A percentile compares a stretch with the other conserved stretches of the same genome.
Conservation (phyloP, 2,113 vertebrate species). For the Hyperopisus bebe region DNA sequence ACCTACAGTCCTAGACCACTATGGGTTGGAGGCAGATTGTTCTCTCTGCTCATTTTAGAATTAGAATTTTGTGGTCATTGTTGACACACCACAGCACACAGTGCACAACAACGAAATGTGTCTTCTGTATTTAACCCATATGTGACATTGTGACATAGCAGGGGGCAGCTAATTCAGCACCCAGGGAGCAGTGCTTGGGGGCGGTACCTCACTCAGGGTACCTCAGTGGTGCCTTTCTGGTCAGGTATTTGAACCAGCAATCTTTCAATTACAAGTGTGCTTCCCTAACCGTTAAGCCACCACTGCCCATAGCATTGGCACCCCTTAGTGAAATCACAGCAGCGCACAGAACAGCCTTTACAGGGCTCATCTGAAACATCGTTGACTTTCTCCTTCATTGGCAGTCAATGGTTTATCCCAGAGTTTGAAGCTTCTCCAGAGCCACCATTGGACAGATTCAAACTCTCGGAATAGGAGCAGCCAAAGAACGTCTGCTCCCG, state of each 20-base stretch:
- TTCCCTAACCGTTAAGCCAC: too few species aligned
- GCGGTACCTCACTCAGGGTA: too few species aligned
- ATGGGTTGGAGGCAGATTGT: background rate
- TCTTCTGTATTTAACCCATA: too few species aligned
- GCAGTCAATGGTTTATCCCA: background rate
- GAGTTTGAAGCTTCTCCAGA: constrained; percentile 2
- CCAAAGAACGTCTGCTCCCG: background rate
- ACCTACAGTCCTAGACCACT: background rate
- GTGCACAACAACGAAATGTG: too few species aligned
- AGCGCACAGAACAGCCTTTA: background rate
- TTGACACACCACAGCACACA: too few species aligned
- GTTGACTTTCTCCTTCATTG: background rate
- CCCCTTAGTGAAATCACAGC: background rate
- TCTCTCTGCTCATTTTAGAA: background rate
- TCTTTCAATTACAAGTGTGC: too few species aligned
- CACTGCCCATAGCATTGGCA: background rate
- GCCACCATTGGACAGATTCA: background rate
- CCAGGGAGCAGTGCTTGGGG: too few species aligned
- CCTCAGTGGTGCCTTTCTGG: too few species aligned
- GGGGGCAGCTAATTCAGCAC: too few species aligned
- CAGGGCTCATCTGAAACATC: background rate
- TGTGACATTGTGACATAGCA: too few species aligned
- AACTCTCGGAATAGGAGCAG: background rate
- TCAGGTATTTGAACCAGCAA: too few species aligned
- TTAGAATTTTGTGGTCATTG: too few species aligned